Conservation (phyloP, 2,888 invertebrate genomes). For the Ecliptopera silaceata region DNA sequence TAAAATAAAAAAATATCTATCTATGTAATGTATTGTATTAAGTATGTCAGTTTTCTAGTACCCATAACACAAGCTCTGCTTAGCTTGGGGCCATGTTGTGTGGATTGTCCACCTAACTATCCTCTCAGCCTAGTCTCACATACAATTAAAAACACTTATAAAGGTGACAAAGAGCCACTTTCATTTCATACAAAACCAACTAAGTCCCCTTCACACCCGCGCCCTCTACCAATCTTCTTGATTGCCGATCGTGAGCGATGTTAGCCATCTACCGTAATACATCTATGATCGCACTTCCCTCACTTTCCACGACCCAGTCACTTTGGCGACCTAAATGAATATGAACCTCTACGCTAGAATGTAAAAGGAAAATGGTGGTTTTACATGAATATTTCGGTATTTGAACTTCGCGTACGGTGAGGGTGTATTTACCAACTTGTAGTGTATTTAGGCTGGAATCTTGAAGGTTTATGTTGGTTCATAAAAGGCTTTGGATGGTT, state of each 20-base stretch:
- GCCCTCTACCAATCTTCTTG: background rate
- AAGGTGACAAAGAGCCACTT: no score
- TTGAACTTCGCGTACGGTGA: slow-evolving; percentile 36
- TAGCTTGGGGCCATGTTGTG: no score
- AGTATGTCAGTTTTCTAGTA: no score
- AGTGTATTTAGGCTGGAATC: slow-evolving; percentile 36
- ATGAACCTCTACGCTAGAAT: slow-evolving; percentile 15
- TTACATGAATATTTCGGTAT: slow-evolving; percentile 45
- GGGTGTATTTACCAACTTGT: slow-evolving; percentile 39
- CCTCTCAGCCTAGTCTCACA: no score
- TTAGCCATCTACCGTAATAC: background rate
- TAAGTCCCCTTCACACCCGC: background rate
- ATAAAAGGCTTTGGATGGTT: background rate
- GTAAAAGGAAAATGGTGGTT: slow-evolving; percentile 37
- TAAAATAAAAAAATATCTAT: no score
- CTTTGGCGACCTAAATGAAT: background rate
- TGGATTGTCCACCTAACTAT: no score
- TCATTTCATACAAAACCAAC: background rate
- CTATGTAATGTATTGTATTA: no score
- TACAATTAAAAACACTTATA: no score
- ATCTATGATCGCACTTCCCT: background rate
- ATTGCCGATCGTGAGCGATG: background rate
- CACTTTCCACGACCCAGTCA: background rate
- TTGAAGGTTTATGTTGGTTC: background rate
- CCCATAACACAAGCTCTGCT: no score